phyloP scores from a whole-genome alignment of 2,888 invertebrate species.

The Eupithecia dodoneata region DNA sequence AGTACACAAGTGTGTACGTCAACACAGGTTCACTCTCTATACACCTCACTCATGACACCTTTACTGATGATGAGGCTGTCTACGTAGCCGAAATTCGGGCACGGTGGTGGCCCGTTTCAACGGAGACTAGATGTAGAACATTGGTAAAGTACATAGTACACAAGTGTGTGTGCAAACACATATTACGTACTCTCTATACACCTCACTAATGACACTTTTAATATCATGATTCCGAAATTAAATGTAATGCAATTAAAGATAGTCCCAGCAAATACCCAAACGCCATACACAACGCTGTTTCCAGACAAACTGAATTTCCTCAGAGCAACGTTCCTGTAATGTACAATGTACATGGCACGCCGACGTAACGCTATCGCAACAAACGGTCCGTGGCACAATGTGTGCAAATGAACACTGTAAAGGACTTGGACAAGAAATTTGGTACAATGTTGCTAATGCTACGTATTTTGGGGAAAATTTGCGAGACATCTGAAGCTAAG shows the following conservation, averaged over 20 bases:
- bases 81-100: too few relatives aligned
- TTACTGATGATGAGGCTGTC: too few relatives aligned
- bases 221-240: background rate
- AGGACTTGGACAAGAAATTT: constrained; percentile 32
- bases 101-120: too few relatives aligned
- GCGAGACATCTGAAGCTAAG: constrained; percentile 3
- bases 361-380: constrained; percentile 25
- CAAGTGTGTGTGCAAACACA: too few relatives aligned
- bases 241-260: constrained; percentile 7
- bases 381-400: constrained; percentile 32
- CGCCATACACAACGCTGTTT: constrained; percentile 3
- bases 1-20: too few relatives aligned
- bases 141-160: too few relatives aligned
- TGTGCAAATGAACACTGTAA: constrained; percentile 31
- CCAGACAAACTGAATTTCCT: constrained; percentile 17
- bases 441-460: constrained; percentile 27
- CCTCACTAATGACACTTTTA: background rate
- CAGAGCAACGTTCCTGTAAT: constrained; percentile 22
- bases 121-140: too few relatives aligned
- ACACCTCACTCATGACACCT: too few relatives aligned
- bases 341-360: constrained; percentile 29
- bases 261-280: background rate
- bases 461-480: constrained; percentile 11
- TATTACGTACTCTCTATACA: background rate
- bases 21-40: too few relatives aligned